Conservation (phyloP, 2,113 vertebrate species). For the Pedetes capensis region DNA sequence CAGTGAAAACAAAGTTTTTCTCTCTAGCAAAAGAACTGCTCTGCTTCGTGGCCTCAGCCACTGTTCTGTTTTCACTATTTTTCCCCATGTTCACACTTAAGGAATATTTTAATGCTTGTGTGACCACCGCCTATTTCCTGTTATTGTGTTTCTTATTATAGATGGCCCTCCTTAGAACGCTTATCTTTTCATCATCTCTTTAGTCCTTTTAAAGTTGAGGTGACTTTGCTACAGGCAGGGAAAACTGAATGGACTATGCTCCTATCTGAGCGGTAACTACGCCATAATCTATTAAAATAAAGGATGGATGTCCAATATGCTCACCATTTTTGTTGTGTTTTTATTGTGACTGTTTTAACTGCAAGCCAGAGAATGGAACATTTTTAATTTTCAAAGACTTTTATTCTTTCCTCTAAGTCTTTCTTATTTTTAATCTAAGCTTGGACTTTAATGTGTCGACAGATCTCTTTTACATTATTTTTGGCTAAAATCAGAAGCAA, state of each 20-base stretch:
- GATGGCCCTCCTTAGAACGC: constrained; percentile 22
- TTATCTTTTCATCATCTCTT: constrained; percentile 51
- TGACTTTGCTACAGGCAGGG: constrained; percentile 59
- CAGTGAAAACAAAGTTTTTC: not conserved
- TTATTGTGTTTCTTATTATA: constrained; percentile 68
- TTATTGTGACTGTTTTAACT: constrained; percentile 33
- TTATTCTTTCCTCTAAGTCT: not conserved
- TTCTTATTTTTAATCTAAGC: not conserved
- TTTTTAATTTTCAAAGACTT: constrained; percentile 49
- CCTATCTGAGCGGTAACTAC: not conserved
- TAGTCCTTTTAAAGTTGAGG: not conserved
- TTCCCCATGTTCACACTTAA: constrained; percentile 59
- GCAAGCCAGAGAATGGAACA: not conserved
- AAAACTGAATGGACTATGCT: constrained; percentile 2
- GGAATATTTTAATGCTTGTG: constrained; percentile 46
- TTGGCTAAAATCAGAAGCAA: constrained; percentile 63
- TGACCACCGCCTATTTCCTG: constrained; percentile 71
- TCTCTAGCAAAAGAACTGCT: not conserved
- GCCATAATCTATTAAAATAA: not conserved
- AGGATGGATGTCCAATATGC: not conserved
- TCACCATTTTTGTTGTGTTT: not conserved
- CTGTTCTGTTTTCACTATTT: constrained; percentile 25
- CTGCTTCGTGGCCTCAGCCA: not conserved
- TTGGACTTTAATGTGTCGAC: constrained; percentile 56
- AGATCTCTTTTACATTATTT: constrained; percentile 73